Evolutionary conservation across 2,888 invertebrate species (phyloP).

Genomic region (Mythimna lalbum): DNA sequence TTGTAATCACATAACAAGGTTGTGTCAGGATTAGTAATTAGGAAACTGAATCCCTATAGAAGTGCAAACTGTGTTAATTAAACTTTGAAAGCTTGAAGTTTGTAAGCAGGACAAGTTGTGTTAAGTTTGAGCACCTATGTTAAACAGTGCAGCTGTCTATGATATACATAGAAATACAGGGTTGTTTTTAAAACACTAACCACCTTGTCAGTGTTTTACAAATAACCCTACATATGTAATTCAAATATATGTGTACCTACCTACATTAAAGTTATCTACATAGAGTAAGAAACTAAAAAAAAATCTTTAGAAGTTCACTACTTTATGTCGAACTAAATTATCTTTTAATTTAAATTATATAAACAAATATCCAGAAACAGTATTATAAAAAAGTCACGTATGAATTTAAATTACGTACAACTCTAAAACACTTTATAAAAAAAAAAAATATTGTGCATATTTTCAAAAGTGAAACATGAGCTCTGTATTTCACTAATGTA

Average conservation of each 20-base stretch:
- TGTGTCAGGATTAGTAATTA: conserved; percentile 4
- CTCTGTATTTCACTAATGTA: conserved; percentile 37
- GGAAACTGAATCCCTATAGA: background rate
- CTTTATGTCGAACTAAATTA: background rate
- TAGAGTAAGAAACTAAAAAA: no score
- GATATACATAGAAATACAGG: no score
- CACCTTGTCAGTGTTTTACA: no score
- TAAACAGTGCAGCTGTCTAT: no score
- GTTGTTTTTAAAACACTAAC: no score
- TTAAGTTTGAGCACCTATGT: background rate
- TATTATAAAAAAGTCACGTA: no score
- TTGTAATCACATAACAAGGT: background rate
- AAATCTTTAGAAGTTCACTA: background rate
- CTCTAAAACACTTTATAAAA: background rate
- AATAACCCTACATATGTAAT: no score
- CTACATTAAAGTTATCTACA: no score
- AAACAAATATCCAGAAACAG: no score
- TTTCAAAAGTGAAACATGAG: conserved; percentile 38
- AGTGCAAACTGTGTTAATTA: conserved; percentile 5
- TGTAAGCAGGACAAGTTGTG: background rate
- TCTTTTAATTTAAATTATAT: no score
- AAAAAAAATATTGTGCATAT: no score
- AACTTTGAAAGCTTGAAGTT: conserved; percentile 14
- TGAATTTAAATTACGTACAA: background rate
- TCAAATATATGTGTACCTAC: no score